Conservation (phyloP, 2,888 invertebrate genomes). For the Eupithecia centaureata region DNA sequence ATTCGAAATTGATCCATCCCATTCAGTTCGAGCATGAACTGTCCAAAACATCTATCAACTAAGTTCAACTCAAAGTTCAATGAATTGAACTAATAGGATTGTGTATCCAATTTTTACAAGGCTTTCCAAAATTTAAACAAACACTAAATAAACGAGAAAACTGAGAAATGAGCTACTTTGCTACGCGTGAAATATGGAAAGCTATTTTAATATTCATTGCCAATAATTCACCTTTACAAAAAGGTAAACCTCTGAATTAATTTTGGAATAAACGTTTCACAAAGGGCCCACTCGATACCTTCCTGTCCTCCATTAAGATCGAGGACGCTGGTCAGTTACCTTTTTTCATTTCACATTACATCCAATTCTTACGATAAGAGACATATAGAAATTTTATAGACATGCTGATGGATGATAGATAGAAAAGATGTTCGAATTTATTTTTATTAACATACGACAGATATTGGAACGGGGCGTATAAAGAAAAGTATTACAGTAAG, state of each 20-base stretch:
- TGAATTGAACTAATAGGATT: no score
- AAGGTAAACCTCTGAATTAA: slow-evolving; percentile 13
- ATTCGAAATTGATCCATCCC: neutral
- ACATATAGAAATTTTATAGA: slow-evolving; percentile 5
- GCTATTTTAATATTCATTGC: slow-evolving; percentile 14
- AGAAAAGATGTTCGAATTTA: neutral
- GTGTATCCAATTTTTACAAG: no score
- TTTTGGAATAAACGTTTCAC: neutral
- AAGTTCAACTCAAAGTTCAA: no score
- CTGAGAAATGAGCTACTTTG: neutral
- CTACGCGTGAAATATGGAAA: neutral
- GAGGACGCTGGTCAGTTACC: slow-evolving; percentile 8
- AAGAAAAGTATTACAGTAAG: neutral
- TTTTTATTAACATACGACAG: neutral
- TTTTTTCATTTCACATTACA: slow-evolving; percentile 23
- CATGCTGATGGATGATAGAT: neutral
- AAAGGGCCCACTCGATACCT: neutral
- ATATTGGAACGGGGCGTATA: neutral
- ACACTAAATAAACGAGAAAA: neutral
- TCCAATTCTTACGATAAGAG: slow-evolving; percentile 9
- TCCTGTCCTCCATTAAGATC: slow-evolving; percentile 10
- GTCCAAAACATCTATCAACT: neutral
- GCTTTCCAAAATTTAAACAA: neutral
- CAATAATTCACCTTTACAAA: neutral
- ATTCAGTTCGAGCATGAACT: neutral